Evolutionary conservation across 2,888 invertebrate species (phyloP).

Genomic region (Apodemia duryi): DNA sequence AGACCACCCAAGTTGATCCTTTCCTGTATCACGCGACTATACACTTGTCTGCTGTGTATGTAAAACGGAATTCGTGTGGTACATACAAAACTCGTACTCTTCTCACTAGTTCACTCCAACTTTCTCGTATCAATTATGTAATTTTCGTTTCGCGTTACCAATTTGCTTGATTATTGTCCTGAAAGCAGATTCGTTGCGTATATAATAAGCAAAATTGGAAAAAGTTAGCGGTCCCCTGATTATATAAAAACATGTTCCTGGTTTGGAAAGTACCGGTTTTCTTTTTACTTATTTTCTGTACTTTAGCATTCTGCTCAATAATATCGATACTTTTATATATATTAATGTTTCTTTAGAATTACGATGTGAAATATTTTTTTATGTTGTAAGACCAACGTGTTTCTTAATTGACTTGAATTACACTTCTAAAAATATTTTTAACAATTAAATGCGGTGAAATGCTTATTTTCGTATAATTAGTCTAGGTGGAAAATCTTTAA

Average conservation of each 20-base stretch:
- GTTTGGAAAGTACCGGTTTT: constrained; percentile 2
- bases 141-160: constrained; percentile 68
- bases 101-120: constrained; percentile 33
- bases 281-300: constrained; percentile 9
- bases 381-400: too few relatives aligned
- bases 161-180: constrained; percentile 63
- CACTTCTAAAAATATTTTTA: too few relatives aligned
- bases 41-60: constrained; percentile 39
- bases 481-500: constrained; percentile 51
- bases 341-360: not conserved
- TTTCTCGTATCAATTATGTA: constrained; percentile 63
- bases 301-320: not conserved
- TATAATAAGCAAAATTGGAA: constrained; percentile 58
- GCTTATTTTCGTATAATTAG: constrained; percentile 22
- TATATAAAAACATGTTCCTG: constrained; percentile 48
- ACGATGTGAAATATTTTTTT: not conserved
- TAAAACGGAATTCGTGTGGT: constrained; percentile 29
- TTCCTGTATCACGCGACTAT: constrained; percentile 41
- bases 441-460: too few relatives aligned
- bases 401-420: too few relatives aligned
- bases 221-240: constrained; percentile 43
- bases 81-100: constrained; percentile 24
- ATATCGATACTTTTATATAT: not conserved
- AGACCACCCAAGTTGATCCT: constrained; percentile 70
- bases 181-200: constrained; percentile 35